phyloP scores from a whole-genome alignment of 2,888 invertebrate species.

The Mythimna pallens region DNA sequence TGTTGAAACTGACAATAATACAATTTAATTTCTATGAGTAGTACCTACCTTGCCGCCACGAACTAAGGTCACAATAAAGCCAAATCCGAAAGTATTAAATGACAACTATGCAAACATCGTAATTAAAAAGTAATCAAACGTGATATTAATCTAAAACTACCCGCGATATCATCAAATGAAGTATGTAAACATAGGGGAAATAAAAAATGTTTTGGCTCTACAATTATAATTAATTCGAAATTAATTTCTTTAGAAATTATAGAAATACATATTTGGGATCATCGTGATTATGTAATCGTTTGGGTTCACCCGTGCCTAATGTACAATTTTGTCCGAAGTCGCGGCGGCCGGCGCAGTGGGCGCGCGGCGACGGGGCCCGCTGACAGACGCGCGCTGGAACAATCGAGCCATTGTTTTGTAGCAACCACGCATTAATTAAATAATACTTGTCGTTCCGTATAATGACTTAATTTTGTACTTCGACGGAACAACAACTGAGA shows the following conservation, averaged over 20 bases:
- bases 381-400: constrained; percentile 70
- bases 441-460: constrained; percentile 76
- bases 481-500: constrained; percentile 62
- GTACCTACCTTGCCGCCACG: background rate
- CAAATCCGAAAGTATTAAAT: background rate
- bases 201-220: background rate
- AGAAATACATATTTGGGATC: constrained; percentile 14
- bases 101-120: background rate
- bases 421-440: constrained; percentile 79
- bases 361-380: constrained; percentile 62
- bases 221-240: constrained; percentile 17
- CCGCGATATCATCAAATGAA: constrained; percentile 9
- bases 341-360: constrained; percentile 42
- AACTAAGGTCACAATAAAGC: background rate
- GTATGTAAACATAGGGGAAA: background rate
- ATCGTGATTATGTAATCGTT: constrained; percentile 34
- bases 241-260: constrained; percentile 23
- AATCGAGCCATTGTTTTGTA: constrained; percentile 79
- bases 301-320: constrained; percentile 51
- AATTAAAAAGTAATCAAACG: constrained; percentile 6
- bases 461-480: constrained; percentile 79
- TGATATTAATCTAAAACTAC: background rate
- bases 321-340: constrained; percentile 39
- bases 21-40: background rate
- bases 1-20: constrained; percentile 8